phyloP scores from a whole-genome alignment of 2,888 invertebrate species.

The Chironomus tentans region DNA sequence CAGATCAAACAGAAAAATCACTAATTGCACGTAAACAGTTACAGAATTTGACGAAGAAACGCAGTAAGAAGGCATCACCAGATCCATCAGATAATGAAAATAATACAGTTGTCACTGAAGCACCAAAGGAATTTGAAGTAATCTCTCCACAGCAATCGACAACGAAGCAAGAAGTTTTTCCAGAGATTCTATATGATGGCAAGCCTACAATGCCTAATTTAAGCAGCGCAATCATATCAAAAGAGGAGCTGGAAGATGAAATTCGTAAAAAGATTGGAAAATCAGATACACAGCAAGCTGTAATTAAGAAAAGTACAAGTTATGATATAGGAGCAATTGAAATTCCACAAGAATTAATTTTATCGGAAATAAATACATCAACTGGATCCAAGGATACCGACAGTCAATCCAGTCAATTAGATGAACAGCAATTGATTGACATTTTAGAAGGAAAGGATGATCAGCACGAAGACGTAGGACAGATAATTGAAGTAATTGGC shows the following conservation, averaged over 20 bases:
- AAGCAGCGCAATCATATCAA: neutral
- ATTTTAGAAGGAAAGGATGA: conserved; percentile 27
- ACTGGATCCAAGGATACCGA: neutral
- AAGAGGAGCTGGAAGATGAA: conserved; percentile 15
- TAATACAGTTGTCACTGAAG: too few relatives aligned
- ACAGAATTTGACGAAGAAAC: conserved; percentile 3
- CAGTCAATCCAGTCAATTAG: neutral
- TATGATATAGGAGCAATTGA: conserved; percentile 18
- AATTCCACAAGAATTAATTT: conserved; percentile 28
- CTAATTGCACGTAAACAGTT: conserved; percentile 6
- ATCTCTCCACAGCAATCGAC: neutral
- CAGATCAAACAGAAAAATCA: neutral
- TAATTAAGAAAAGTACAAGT: neutral
- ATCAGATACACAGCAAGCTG: neutral
- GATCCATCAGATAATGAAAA: neutral
- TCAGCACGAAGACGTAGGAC: conserved; percentile 34
- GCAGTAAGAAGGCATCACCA: neutral
- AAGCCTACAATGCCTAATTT: neutral
- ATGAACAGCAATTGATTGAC: conserved; percentile 18
- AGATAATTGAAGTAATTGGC: conserved; percentile 46
- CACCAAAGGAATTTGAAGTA: neutral
- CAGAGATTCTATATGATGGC: neutral
- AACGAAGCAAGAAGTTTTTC: neutral
- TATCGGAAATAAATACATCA: neutral
- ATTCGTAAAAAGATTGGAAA: conserved; percentile 7